A percentile compares a stretch with the other conserved stretches of the same genome.
Evolutionary conservation across 2,113 vertebrate genomes (phyloP).

Genomic region (Stictonetta naevosa): DNA sequence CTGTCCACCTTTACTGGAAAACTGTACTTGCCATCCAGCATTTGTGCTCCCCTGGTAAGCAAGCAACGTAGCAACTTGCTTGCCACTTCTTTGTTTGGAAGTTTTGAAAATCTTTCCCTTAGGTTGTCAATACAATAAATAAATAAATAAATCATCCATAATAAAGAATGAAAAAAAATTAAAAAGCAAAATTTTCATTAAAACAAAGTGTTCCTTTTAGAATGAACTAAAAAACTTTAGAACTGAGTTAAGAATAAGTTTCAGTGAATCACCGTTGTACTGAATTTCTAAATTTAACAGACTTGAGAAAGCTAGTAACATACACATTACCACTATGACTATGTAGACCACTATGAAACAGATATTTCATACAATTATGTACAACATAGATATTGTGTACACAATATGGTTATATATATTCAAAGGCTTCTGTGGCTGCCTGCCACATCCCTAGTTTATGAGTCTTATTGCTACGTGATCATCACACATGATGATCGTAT

Average conservation of each 20-base stretch:
- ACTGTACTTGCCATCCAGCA: background rate
- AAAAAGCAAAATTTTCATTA: background rate
- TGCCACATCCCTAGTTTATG: background rate
- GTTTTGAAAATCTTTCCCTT: background rate
- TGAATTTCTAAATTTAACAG: background rate
- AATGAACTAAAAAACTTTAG: background rate
- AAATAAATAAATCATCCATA: background rate
- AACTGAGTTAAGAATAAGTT: background rate
- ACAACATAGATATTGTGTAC: background rate
- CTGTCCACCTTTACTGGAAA: background rate
- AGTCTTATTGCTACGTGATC: background rate
- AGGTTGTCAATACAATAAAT: background rate
- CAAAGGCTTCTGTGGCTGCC: background rate
- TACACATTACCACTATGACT: background rate
- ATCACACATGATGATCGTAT: background rate
- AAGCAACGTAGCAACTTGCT: background rate
- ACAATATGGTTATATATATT: background rate
- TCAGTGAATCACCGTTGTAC: background rate
- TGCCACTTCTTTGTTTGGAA: background rate
- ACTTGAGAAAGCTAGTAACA: background rate
- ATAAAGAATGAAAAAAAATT: background rate
- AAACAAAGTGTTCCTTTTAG: background rate
- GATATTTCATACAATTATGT: background rate
- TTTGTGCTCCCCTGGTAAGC: background rate
- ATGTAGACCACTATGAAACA: background rate